Percentiles rank a stretch among this genome's conserved stretches.
Evolutionary conservation across 2,888 invertebrate genomes (phyloP).

Genomic region (Drosophila kuntzei): DNA sequence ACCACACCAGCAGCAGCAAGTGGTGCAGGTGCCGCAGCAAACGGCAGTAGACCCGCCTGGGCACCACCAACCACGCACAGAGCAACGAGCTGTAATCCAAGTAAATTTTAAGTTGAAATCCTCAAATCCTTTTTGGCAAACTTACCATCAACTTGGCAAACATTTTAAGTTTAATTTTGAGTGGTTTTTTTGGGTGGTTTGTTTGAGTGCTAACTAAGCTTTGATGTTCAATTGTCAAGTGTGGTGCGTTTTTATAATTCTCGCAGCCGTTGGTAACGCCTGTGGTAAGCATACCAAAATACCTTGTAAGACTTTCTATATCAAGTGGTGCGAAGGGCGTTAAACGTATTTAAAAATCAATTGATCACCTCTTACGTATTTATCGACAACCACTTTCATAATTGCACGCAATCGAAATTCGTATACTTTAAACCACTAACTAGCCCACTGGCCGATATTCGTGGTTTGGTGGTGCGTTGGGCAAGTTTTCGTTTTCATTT

Average conservation of each 20-base stretch:
- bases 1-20: conserved; percentile 85
- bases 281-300: conserved; percentile 60
- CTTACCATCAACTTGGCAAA: conserved; percentile 83
- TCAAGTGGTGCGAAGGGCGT: conserved; percentile 59
- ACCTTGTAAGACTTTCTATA: conserved; percentile 71
- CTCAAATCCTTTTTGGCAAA: conserved; percentile 2
- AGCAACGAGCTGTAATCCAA: conserved; percentile 73
- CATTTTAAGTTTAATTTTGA: conserved; percentile 60
- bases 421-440: conserved; percentile 36
- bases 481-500: conserved; percentile 67
- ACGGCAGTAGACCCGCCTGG: conserved; percentile 85
- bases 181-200: conserved; percentile 33
- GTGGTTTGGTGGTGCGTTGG: conserved; percentile 37
- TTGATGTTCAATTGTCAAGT: conserved; percentile 55
- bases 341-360: conserved; percentile 71
- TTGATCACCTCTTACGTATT: conserved; percentile 64
- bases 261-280: conserved; percentile 23
- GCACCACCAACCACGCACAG: conserved; percentile 82
- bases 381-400: conserved; percentile 65
- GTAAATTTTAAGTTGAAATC: background rate
- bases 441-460: conserved; percentile 60
- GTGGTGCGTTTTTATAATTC: conserved; percentile 76
- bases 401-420: conserved; percentile 40
- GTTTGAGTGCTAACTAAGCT: conserved; percentile 62
- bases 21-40: conserved; percentile 84